Percentiles rank a stretch among this genome's conserved stretches.
phyloP scores from a whole-genome alignment of 2,797 vertebrate species.

The Sciurus vulgaris region DNA sequence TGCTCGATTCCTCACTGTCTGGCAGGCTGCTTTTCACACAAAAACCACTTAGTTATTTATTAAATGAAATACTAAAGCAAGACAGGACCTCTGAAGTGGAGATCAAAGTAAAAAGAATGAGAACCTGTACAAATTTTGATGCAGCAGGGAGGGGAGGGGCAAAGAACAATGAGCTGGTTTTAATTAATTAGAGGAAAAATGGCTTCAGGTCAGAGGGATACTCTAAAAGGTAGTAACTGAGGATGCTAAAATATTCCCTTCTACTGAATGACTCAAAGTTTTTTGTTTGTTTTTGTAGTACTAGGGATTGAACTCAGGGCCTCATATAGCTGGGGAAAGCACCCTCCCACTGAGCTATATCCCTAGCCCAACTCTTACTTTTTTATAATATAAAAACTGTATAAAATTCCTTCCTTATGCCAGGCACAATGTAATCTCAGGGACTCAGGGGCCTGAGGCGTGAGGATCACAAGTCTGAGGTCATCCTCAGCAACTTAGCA shows the following conservation, averaged over 20 bases:
- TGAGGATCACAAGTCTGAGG: too few relatives aligned
- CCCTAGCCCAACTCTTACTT: background rate
- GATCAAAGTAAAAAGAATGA: background rate
- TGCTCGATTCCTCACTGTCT: background rate
- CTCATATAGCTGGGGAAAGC: background rate
- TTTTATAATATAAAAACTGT: background rate
- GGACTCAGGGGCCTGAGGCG: too few relatives aligned
- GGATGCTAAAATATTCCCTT: background rate
- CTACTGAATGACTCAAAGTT: background rate
- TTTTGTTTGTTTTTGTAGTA: background rate
- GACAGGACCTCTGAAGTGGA: background rate
- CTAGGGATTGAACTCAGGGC: background rate
- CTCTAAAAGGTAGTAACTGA: background rate
- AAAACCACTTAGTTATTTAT: background rate
- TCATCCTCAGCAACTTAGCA: too few relatives aligned
- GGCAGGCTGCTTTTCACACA: background rate
- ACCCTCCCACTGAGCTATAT: background rate
- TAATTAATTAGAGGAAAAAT: background rate
- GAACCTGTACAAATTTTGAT: background rate
- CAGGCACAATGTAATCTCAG: too few relatives aligned
- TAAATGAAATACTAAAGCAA: background rate
- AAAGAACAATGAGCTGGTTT: accelerated
- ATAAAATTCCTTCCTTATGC: background rate
- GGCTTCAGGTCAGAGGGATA: background rate
- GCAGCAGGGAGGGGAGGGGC: background rate